Base-by-base conservation (phyloP, 1,140 invertebrate genomes). In the Diachasma alloeum region DNA sequence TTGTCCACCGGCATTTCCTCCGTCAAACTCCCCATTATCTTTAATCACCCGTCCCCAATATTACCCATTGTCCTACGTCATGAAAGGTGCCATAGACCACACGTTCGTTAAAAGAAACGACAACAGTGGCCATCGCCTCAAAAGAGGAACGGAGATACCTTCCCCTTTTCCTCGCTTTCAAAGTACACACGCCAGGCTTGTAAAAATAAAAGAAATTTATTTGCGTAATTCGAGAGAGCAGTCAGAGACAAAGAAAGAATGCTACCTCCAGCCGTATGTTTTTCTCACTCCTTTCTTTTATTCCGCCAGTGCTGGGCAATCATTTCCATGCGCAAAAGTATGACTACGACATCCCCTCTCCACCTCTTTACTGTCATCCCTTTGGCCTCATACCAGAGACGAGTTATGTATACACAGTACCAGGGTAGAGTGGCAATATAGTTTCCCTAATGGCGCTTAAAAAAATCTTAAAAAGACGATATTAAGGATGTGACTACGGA, bases 181-280 rank as follows among this genome's bases (percentile, higher is more conserved):
- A 59, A 59, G 53, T 59, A 59, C 53, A 59, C 74, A 80, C 74
- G 79, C 72, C 63, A 66, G 76, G 82, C 79, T 83, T 85, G 83
- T 84, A 89, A 87, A 87, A 86, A 88, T 87, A 88, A 89, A 88
- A 86, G 81, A 83, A 89, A 89, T 89, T 89, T 89, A 89, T 89
- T 86, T 82, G 85, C 82, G 87, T 84, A 89, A 89, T 89, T 87
- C 83, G 81, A 81, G 78, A 79, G 81, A 48, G 72, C 26, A 72
- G 48, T n/a, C 19, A 36, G 6, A 31, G 24, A 70, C 10, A 59
- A n/a, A 70, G 24, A 56, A 36, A 19, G 39, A 67, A 39, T 81
- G 79, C 81, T 82, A 83, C 77, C 82, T 79, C 74, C 59, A 79
- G 82, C 80, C 82, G 82, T 85, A 85, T 85, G 83, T 84, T 84